Evolutionary conservation across 2,113 vertebrate genomes (phyloP).

Genomic region (Morone chrysops): DNA sequence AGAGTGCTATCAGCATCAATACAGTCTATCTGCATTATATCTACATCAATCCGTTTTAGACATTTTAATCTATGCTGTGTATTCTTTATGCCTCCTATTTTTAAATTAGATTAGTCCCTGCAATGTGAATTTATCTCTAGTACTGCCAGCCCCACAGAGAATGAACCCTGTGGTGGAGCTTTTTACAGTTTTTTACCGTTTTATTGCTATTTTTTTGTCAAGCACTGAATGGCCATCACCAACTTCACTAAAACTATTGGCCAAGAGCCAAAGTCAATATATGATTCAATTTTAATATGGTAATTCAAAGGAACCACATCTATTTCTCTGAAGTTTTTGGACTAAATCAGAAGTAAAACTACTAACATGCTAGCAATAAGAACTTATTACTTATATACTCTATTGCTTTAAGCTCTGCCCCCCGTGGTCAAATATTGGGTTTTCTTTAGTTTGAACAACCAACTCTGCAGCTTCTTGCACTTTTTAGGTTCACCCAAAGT

Average conservation of each 20-base stretch:
- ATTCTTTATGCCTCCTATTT: background rate
- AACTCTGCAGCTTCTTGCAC: background rate
- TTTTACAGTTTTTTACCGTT: background rate
- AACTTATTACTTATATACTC: too few species aligned
- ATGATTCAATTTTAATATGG: background rate
- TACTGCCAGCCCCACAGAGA: background rate
- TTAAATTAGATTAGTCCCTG: background rate
- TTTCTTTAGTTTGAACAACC: background rate
- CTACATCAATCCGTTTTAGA: background rate
- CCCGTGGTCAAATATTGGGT: too few species aligned
- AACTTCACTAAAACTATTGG: background rate
- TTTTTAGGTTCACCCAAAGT: background rate
- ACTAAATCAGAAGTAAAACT: too few species aligned
- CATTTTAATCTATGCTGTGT: conserved; percentile 10
- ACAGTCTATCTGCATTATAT: background rate
- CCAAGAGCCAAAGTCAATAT: background rate
- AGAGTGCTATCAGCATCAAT: conserved; percentile 6
- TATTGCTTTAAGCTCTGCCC: too few species aligned
- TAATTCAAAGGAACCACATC: too few species aligned
- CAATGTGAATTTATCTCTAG: background rate
- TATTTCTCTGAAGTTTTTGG: too few species aligned
- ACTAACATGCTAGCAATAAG: background rate
- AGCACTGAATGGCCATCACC: background rate
- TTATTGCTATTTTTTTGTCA: background rate
- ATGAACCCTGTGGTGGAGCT: background rate